Percentiles rank a stretch among this genome's conserved stretches.
These are phyloP conservation scores for Galagoides demidoff DNA, from an alignment of 2,797 vertebrate species.

Conservation along the genomic window DNA sequence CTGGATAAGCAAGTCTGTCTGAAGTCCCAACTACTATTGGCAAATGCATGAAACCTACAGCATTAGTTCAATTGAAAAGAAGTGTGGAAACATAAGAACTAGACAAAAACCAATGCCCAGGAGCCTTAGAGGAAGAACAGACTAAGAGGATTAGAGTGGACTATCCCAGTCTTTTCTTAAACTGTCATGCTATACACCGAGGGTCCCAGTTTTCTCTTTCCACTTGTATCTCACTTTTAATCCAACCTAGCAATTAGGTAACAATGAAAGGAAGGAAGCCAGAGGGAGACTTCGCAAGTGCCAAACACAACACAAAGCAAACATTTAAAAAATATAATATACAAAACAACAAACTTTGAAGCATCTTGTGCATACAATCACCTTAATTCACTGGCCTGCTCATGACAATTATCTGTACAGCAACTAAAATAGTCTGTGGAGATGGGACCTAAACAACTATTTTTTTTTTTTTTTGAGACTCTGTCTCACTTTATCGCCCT, in stretches of 20 bases:
- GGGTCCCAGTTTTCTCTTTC: background rate
- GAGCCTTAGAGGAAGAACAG: background rate
- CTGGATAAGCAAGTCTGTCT: background rate
- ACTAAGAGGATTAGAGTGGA: background rate
- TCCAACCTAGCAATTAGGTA: background rate
- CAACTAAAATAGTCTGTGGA: background rate
- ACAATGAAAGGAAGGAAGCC: background rate
- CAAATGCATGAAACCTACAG: background rate
- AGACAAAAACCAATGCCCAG: background rate
- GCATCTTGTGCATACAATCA: background rate
- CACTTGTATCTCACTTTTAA: background rate
- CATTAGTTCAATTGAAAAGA: conserved; percentile 22
- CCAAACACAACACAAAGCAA: conserved; percentile 16
- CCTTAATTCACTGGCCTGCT: background rate
- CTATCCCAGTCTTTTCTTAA: background rate
- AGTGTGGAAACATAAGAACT: background rate
- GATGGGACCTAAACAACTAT: background rate
- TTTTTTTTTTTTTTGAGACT: too few species aligned
- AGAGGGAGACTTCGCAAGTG: background rate
- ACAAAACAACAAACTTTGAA: background rate
- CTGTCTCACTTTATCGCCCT: too few species aligned
- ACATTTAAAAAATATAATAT: background rate
- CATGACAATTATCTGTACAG: background rate
- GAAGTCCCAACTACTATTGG: background rate
- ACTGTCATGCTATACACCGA: background rate